These are phyloP conservation scores for Meghimatium bilineatum DNA, from an alignment of 2,888 invertebrate species.

Conservation along the genomic window DNA sequence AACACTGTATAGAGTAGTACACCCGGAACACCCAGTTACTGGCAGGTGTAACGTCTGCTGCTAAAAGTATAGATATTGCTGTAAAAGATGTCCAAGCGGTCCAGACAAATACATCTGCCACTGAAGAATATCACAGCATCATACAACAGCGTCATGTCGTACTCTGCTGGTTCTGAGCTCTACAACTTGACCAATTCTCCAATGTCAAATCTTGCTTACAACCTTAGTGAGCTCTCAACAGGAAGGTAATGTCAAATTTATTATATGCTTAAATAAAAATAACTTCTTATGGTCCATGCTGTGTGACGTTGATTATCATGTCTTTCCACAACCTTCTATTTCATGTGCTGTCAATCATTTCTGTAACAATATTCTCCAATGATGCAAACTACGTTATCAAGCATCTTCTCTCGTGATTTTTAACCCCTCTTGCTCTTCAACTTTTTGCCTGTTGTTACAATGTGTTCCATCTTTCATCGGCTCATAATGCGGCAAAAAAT, in stretches of 20 bases:
- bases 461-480: no score
- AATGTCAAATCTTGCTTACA: constrained; percentile 66
- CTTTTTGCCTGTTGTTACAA: no score
- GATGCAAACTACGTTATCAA: no score
- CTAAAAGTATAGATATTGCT: background rate
- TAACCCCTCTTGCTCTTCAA: no score
- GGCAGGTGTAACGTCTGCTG: background rate
- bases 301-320: no score
- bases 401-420: no score
- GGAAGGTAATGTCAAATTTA: constrained; percentile 67
- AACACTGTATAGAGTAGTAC: background rate
- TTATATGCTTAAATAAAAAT: no score
- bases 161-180: constrained; percentile 47
- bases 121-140: constrained; percentile 57
- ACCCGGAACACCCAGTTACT: constrained; percentile 7
- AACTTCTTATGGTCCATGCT: no score
- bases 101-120: constrained; percentile 30
- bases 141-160: constrained; percentile 60
- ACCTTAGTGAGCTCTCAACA: constrained; percentile 69
- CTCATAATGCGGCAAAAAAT: no score
- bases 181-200: constrained; percentile 62
- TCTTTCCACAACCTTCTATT: no score
- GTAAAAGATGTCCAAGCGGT: constrained; percentile 43
- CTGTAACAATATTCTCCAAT: no score
- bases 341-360: no score